Conservation (phyloP, 2,888 invertebrate species). For the Tetropium fuscum region DNA sequence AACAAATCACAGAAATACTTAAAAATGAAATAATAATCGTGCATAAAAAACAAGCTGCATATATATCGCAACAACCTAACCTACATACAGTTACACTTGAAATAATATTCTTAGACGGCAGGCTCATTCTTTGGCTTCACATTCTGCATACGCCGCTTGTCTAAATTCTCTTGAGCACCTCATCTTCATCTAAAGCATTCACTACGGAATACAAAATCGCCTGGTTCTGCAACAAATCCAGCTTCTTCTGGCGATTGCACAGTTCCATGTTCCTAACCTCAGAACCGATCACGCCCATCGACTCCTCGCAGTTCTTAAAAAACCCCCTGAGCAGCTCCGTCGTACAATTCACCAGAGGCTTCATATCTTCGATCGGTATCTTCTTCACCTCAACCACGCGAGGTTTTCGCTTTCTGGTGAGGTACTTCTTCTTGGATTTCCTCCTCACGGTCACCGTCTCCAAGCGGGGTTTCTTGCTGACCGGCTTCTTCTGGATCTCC, state of each 20-base stretch:
- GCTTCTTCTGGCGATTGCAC: conserved; percentile 32
- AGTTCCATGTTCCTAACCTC: conserved; percentile 1
- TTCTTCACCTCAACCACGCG: conserved; percentile 39
- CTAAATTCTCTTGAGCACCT: conserved; percentile 33
- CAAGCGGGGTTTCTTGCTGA: conserved; percentile 39
- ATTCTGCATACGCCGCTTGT: neutral
- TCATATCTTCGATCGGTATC: conserved; percentile 46
- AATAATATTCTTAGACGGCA: conserved; percentile 1
- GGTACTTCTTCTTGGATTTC: conserved; percentile 42
- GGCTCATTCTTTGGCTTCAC: conserved; percentile 12
- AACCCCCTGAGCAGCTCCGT: conserved; percentile 44
- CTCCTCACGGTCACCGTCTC: conserved; percentile 32
- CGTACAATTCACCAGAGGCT: conserved; percentile 47
- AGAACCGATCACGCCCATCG: conserved; percentile 17
- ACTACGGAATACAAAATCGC: conserved; percentile 38
- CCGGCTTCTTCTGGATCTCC: conserved; percentile 37
- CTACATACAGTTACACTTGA: conserved; percentile 19
- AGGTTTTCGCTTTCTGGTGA: conserved; percentile 37
- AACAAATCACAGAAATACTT: neutral
- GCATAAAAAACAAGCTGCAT: neutral
- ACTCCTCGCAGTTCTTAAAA: conserved; percentile 29
- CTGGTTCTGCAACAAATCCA: conserved; percentile 41
- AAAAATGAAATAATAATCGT: neutral
- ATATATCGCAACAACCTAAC: conserved; percentile 2
- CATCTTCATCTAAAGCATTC: conserved; percentile 37